These are phyloP conservation scores for Epinephelus malabaricus DNA, from an alignment of 2,797 vertebrate species.

Conservation along the genomic window DNA sequence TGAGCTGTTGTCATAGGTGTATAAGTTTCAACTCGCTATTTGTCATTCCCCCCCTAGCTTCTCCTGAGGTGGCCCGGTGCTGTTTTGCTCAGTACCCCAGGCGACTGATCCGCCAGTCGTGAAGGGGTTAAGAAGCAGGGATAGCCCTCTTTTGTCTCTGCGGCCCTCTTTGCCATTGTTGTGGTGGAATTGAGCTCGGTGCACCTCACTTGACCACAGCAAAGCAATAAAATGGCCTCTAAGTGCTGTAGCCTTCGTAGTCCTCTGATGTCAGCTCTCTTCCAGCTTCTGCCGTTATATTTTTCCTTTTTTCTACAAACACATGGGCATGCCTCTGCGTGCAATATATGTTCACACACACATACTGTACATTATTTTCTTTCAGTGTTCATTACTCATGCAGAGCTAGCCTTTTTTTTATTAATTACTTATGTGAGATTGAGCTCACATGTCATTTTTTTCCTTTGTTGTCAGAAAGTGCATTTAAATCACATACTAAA, in stretches of 20 bases:
- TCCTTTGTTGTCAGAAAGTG: background rate
- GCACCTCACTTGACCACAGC: slow-evolving; percentile 91
- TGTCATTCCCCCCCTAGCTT: slow-evolving; percentile 44
- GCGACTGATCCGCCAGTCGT: slow-evolving; percentile 67
- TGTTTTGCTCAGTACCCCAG: slow-evolving; percentile 61
- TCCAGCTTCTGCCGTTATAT: slow-evolving; percentile 66
- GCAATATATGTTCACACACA: slow-evolving; percentile 18
- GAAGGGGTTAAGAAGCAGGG: slow-evolving; percentile 89
- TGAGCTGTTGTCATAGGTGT: slow-evolving; percentile 28
- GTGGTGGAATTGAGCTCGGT: slow-evolving; percentile 87
- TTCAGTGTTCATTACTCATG: slow-evolving; percentile 8
- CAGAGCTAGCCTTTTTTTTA: background rate
- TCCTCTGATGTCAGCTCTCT: slow-evolving; percentile 82
- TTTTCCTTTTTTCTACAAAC: slow-evolving; percentile 53
- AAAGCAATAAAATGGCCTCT: slow-evolving; percentile 89
- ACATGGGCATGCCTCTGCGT: slow-evolving; percentile 37
- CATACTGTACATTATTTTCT: slow-evolving; percentile 16
- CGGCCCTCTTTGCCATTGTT: slow-evolving; percentile 88
- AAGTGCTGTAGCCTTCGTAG: slow-evolving; percentile 83
- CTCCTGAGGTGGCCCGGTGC: slow-evolving; percentile 62
- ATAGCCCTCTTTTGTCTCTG: slow-evolving; percentile 88
- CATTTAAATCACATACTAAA: slow-evolving; percentile 2
- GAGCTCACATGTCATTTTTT: background rate
- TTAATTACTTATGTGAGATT: slow-evolving; percentile 6
- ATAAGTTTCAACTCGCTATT: slow-evolving; percentile 48